Base-by-base conservation (phyloP, 2,113 vertebrate genomes). In the Platichthys stellatus region DNA sequence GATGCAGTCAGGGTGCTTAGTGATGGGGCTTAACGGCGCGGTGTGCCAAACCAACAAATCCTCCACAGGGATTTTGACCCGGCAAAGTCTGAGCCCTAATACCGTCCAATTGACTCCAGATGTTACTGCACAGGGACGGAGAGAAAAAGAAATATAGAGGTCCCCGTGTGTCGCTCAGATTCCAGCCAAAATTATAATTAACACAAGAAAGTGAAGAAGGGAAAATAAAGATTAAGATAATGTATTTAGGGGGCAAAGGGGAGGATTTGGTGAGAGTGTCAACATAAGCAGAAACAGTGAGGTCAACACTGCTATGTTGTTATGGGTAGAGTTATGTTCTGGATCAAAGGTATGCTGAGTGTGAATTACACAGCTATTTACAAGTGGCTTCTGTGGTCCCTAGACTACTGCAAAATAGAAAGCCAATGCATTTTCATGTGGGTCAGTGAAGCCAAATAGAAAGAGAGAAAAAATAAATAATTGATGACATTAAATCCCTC, bases 21-120 rank as follows among this genome's bases (percentile, higher is more conserved):
- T 31, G 86, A 78, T 57, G 71, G 70, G 76, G 81, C 84, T 93
- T 86, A 84, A 57, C 21, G 14, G 49, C 80, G 70, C 85, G 78
- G 72, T 68, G 76, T 84, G 86, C 89, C 90, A 92, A 90, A 78
- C 47, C 71, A 70, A 54, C 70, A 92, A 91, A 93, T 92, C 90
- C 87, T 84, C 80, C 77, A 23, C 11, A 73, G 78, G 78, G 90
- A 87, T 92, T 93, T 92, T 88, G 72, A 84, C 84, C 81, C 69
- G 47, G 57, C 72, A 66, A 63, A 59, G 82, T 87, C 86, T 93
- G 88, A 93, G 56, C 72, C 54, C 56, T 88, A 89, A 84, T 87
- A 47, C 89, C 38, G 72, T 82, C 84, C 86, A 92, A 88, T 82
- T 72, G 76, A 83, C 74, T 92, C 90, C 93, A 93, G 93, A 94